Conservation (phyloP, 2,888 invertebrate species). For the Ferdinandea cuprea region DNA sequence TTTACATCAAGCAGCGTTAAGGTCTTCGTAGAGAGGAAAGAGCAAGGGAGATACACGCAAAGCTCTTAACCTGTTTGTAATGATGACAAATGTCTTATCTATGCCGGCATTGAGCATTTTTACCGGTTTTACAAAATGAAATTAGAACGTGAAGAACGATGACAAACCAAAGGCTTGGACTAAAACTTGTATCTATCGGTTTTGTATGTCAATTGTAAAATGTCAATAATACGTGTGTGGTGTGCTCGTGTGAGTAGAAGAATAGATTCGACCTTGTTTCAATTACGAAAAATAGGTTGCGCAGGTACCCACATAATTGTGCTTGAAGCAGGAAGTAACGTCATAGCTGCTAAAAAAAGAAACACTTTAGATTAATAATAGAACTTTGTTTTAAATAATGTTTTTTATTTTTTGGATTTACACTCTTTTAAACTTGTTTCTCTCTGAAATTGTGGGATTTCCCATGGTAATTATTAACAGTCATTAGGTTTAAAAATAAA, state of each 20-base stretch:
- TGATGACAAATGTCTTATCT: constrained; percentile 8
- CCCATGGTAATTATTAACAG: constrained; percentile 5
- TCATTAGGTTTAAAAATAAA: neutral
- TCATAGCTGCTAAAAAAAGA: too few species aligned
- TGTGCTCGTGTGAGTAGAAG: neutral
- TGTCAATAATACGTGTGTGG: constrained; percentile 3
- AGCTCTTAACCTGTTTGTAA: constrained; percentile 13
- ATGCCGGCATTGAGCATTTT: constrained; percentile 29
- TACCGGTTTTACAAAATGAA: constrained; percentile 50
- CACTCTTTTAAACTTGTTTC: constrained; percentile 6
- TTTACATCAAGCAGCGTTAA: neutral
- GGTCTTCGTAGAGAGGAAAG: neutral
- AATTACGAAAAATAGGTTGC: too few species aligned
- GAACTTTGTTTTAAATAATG: neutral
- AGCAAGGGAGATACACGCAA: too few species aligned
- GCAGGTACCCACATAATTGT: too few species aligned
- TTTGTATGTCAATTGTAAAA: constrained; percentile 39
- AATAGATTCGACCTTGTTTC: neutral
- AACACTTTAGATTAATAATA: neutral
- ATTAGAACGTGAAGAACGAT: constrained; percentile 57
- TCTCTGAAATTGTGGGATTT: neutral
- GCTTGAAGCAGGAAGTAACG: too few species aligned
- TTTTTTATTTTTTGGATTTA: constrained; percentile 2
- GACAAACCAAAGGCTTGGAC: constrained; percentile 17
- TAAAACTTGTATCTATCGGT: constrained; percentile 33